Base-by-base conservation (phyloP, 2,113 vertebrate genomes). In the Anolis carolinensis region DNA sequence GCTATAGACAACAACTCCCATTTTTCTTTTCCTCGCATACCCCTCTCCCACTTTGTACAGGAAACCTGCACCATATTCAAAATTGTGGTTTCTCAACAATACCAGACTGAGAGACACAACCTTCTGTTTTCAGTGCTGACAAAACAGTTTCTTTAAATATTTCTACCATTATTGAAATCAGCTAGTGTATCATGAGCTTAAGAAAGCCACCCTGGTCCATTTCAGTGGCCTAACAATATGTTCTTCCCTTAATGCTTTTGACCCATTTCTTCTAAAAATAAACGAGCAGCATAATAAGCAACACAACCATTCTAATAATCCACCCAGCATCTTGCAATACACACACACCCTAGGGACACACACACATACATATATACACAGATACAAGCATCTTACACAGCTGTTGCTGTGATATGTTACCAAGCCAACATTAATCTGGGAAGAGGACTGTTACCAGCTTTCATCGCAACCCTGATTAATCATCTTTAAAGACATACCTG, bases 381-480 rank as follows among this genome's bases (percentile, higher is more conserved):
- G 18, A 36, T 23, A 36, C 9, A 30, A 8, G 20, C 74, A 2
- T 30, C 81, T 86, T 84, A 85, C 50, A 27, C 14, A 59, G 81
- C 21, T 75, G 18, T 65, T 82, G 72, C 73, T 86, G 59, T 81
- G 65, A 63, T 82, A 13, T 84, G 82, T 87, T 89, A 55, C 36
- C 23, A 85, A 89, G 90, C 89, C 30, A 89, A 91, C 84, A 86
- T 80, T 59, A 86, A 83, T 75, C 74, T 27, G 34, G 90, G 85
- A 85, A 82, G 30, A 36, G 63, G 27, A 81, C 81, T 88, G 65
- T 79, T 83, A 36, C 79, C 9, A 2, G 8, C 62, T 36, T 88
- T 85, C 50, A 77, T 83, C 59, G 82, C 80, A 48, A 59, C 79
- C 82, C 85, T 79, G 68, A 81, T 82, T 82, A 79, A 70, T 52